Percentiles rank a stretch among this genome's conserved stretches.
Evolutionary conservation across 2,113 vertebrate species (phyloP).

Genomic region (Daubentonia madagascariensis): DNA sequence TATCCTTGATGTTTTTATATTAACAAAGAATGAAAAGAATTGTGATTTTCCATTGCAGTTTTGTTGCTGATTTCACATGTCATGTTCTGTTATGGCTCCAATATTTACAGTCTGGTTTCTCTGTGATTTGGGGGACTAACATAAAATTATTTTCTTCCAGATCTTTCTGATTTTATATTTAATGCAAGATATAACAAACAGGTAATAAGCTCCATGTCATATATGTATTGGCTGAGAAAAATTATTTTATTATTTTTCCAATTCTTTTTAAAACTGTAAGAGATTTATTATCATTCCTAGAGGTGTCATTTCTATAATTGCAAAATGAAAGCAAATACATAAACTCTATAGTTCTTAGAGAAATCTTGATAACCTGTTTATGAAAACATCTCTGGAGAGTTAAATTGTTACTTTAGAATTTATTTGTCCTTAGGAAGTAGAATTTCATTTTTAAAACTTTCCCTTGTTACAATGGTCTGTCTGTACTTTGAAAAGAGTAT

Average conservation of each 20-base stretch:
- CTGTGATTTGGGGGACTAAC: background rate
- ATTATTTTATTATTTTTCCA: background rate
- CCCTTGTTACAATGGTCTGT: background rate
- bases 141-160: background rate
- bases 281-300: background rate
- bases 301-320: slow-evolving; percentile 33
- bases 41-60: background rate
- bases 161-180: slow-evolving; percentile 7
- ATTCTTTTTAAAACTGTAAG: slow-evolving; percentile 5
- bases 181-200: background rate
- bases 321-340: background rate
- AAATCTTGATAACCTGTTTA: background rate
- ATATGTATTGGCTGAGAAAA: background rate
- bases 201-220: background rate
- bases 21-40: slow-evolving; percentile 9
- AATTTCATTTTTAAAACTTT: slow-evolving; percentile 2
- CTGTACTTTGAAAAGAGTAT: background rate
- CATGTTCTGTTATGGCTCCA: background rate
- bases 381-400: background rate
- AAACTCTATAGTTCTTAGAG: background rate
- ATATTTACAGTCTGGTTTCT: background rate
- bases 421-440: background rate
- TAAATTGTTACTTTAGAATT: background rate
- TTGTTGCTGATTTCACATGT: background rate
- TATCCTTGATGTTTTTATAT: background rate